Conservation (phyloP, 2,888 invertebrate species). For the Pasiphila rectangulata region DNA sequence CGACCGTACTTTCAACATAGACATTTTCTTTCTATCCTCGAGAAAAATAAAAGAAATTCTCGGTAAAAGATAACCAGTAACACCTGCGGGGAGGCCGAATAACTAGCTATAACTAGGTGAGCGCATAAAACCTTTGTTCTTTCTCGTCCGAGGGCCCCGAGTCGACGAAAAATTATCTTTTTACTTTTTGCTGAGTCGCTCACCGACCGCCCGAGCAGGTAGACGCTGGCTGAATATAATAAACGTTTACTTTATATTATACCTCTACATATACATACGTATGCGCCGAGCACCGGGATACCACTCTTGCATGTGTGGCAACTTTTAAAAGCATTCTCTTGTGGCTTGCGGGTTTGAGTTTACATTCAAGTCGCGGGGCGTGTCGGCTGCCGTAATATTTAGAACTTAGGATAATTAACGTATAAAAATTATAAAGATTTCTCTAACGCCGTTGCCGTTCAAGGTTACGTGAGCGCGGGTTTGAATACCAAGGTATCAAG, state of each 20-base stretch:
- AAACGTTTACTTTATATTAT: slow-evolving; percentile 47
- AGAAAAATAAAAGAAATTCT: slow-evolving; percentile 59
- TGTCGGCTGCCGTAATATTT: slow-evolving; percentile 27
- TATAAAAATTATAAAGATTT: slow-evolving; percentile 8
- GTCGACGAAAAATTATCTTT: slow-evolving; percentile 75
- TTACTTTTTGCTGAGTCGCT: slow-evolving; percentile 71
- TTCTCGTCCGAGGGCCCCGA: slow-evolving; percentile 59
- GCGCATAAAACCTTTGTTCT: slow-evolving; percentile 72
- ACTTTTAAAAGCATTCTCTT: slow-evolving; percentile 37
- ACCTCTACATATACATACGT: slow-evolving; percentile 38
- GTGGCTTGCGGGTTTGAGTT: slow-evolving; percentile 29
- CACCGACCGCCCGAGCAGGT: slow-evolving; percentile 65
- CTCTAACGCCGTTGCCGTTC: slow-evolving; percentile 5
- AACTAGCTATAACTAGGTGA: slow-evolving; percentile 74
- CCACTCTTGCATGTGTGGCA: slow-evolving; percentile 33
- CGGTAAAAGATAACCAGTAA: slow-evolving; percentile 69
- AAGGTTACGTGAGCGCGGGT: slow-evolving; percentile 9
- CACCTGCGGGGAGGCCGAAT: slow-evolving; percentile 69
- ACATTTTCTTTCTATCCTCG: slow-evolving; percentile 47
- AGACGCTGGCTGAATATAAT: slow-evolving; percentile 66
- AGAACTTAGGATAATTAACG: slow-evolving; percentile 24
- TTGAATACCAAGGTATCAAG: neutral
- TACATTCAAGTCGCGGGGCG: slow-evolving; percentile 23
- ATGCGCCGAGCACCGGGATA: slow-evolving; percentile 36
- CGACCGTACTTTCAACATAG: slow-evolving; percentile 49